phyloP scores from a whole-genome alignment of 2,888 invertebrate species.

The Eurytoma californica region DNA sequence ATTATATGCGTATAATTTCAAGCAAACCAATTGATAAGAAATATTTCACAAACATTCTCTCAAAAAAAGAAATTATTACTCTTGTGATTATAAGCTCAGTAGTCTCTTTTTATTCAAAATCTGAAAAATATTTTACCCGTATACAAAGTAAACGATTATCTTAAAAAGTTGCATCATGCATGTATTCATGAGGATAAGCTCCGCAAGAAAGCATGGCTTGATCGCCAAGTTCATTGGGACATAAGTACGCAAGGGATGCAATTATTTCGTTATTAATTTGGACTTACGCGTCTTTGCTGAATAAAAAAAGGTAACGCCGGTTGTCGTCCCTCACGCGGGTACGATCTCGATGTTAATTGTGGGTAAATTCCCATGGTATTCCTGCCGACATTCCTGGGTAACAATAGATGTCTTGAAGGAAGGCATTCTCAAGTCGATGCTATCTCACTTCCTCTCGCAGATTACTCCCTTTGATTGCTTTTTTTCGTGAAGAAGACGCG shows the following conservation, averaged over 20 bases:
- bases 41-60: not conserved
- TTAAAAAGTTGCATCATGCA: not conserved
- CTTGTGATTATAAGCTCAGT: not conserved
- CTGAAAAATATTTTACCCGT: not conserved
- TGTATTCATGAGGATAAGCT: not conserved
- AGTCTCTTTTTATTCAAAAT: not conserved
- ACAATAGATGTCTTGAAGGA: slow-evolving; percentile 70
- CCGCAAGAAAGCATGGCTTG: not conserved
- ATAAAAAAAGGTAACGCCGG: slow-evolving; percentile 68
- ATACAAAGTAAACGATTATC: not conserved
- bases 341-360: slow-evolving; percentile 72
- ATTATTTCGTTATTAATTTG: slow-evolving; percentile 54
- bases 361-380: slow-evolving; percentile 74
- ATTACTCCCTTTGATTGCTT: slow-evolving; percentile 59
- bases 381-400: slow-evolving; percentile 66
- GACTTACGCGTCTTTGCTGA: slow-evolving; percentile 54
- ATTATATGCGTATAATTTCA: not conserved
- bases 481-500: slow-evolving; percentile 40
- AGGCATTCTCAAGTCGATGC: slow-evolving; percentile 66
- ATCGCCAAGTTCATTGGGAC: slow-evolving; percentile 1
- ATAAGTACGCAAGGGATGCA: slow-evolving; percentile 3
- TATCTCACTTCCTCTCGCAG: slow-evolving; percentile 67
- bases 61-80: not conserved
- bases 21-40: not conserved
- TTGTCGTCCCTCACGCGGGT: slow-evolving; percentile 63